Base-by-base conservation (phyloP, 2,888 invertebrate species). In the Dugesia japonica region DNA sequence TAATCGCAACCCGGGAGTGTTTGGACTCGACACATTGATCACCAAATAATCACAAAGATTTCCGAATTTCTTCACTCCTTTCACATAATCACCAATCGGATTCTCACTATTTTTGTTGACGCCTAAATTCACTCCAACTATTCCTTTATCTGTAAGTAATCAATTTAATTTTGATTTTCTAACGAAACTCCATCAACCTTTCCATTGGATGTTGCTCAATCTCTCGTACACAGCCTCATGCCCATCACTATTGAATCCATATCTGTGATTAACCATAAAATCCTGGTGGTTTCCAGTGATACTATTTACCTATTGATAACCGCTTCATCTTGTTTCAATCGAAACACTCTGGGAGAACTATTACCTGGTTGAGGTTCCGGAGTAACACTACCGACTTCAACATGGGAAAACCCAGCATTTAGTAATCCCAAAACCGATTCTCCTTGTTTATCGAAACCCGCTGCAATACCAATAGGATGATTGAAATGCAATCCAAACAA, bases 381-480 rank as follows among this genome's bases (percentile, higher is more conserved):
- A 0, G 98, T 98, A 0, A 98, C 89, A 1, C 93, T 92, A 78
- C 97, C 97, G 80, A 98, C 89, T 88, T 98, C 97, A 26, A 97
- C 89, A 84, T 94, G 92, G 1, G 95, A 91, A 85, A 98, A 95
- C 0, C 97, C 97, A 77, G 92, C 86, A 81, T 89, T 89, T 79
- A 88, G 87, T 42, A 98, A 85, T 0, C 92, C 91, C 81, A 89
- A 85, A 0, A 94, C 87, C 26, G 92, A 93, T 86, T 95, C 94
- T 4, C 90, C 95, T 85, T 97, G 89, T 85, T 99, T 98, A 85
- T 98, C 98, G 86, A 97, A 97, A 4, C 97, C 98, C 77, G 97
- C 98, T 28, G 97, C 97, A 82, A 98, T 89, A n/a, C 98, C 97
- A 80, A 98, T 85, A 0, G 97, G 97, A 86, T 94, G 95, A 76